Evolutionary conservation across 2,888 invertebrate species (phyloP).

Genomic region (Empis livida): DNA sequence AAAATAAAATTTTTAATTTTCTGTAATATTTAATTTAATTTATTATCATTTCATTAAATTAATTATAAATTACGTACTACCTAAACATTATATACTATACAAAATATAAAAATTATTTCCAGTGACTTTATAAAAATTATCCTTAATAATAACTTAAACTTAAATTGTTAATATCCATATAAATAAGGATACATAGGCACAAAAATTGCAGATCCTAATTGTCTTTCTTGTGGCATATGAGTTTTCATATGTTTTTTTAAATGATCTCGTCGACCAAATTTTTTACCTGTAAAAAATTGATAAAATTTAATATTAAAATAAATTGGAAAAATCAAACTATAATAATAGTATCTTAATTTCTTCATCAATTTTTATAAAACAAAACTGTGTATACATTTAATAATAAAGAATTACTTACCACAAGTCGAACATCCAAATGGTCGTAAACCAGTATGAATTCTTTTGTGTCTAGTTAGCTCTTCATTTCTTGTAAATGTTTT

Average conservation of each 20-base stretch:
- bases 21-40: background rate
- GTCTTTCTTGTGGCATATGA: slow-evolving; percentile 51
- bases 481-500: slow-evolving; percentile 88
- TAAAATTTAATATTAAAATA: too few species aligned
- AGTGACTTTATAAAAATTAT: background rate
- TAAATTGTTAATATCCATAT: slow-evolving; percentile 40
- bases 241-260: slow-evolving; percentile 87
- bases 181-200: slow-evolving; percentile 47
- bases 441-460: slow-evolving; percentile 76
- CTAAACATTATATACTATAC: too few species aligned
- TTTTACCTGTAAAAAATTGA: slow-evolving; percentile 41
- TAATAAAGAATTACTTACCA: slow-evolving; percentile 32
- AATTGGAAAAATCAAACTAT: too few species aligned
- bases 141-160: background rate
- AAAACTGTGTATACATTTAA: too few species aligned
- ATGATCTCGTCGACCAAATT: slow-evolving; percentile 88
- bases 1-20: too few species aligned
- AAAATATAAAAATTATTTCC: background rate
- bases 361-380: too few species aligned
- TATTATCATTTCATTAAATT: background rate
- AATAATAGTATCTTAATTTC: too few species aligned
- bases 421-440: slow-evolving; percentile 80
- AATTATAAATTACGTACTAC: too few species aligned
- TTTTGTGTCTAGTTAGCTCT: slow-evolving; percentile 79
- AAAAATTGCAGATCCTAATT: slow-evolving; percentile 48